Conservation (phyloP, 2,888 invertebrate genomes). For the Brachypalpus laphriformis region DNA sequence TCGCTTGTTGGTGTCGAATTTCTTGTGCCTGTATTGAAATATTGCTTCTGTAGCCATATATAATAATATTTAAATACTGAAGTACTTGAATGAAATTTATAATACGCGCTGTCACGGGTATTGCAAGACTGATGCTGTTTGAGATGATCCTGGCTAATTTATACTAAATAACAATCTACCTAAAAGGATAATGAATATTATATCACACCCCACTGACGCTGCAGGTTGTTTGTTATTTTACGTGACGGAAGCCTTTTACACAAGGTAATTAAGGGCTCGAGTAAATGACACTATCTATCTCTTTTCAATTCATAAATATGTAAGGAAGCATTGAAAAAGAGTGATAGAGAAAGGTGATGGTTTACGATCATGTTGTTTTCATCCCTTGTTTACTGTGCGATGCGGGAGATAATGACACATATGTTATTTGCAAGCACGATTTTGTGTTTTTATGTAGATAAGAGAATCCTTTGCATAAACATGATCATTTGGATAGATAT, state of each 20-base stretch:
- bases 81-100: background rate
- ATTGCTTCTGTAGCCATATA: conserved; percentile 12
- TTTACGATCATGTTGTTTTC: background rate
- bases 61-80: background rate
- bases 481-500: too few relatives aligned
- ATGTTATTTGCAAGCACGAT: background rate
- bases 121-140: too few relatives aligned
- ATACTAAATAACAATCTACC: conserved; percentile 8
- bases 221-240: background rate
- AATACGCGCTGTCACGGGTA: background rate
- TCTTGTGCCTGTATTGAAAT: too few relatives aligned
- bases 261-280: background rate
- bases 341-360: background rate
- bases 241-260: background rate
- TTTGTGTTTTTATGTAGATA: background rate
- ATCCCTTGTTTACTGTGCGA: background rate
- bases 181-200: background rate
- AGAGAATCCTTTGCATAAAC: background rate
- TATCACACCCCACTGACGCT: background rate
- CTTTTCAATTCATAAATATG: background rate
- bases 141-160: too few relatives aligned
- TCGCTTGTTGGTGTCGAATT: conserved; percentile 14
- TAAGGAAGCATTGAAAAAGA: too few relatives aligned
- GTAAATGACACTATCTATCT: background rate
- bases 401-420: conserved; percentile 16